A percentile compares a stretch with the other conserved stretches of the same genome.
These are phyloP conservation scores for Thripadectes ignobilis DNA, from an alignment of 2,797 vertebrate species.

Conservation along the genomic window DNA sequence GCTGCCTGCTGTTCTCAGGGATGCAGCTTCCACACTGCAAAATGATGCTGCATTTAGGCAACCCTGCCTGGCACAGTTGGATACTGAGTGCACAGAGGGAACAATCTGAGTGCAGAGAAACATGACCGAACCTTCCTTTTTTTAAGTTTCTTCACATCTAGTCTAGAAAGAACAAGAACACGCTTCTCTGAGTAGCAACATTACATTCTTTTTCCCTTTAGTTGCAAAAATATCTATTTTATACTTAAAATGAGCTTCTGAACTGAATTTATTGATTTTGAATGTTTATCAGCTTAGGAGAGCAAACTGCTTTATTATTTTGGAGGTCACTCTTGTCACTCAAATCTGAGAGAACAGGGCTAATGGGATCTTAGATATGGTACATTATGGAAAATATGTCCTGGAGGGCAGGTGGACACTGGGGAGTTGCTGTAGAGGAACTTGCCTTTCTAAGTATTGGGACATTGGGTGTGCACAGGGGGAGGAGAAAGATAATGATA, in stretches of 20 bases:
- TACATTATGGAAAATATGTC: neutral
- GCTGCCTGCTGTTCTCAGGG: neutral
- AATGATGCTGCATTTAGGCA: neutral
- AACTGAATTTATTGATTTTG: neutral
- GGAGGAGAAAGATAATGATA: neutral
- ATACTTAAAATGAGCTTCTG: neutral
- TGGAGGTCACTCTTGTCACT: neutral
- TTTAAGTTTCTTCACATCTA: neutral
- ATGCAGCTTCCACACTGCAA: neutral
- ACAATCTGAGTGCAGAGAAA: neutral
- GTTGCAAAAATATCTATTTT: neutral
- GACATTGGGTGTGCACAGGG: fast-evolving
- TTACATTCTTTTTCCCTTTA: neutral
- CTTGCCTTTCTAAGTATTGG: neutral
- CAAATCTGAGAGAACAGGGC: neutral
- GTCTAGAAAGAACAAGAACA: neutral
- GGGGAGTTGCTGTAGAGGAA: neutral
- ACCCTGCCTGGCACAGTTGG: neutral
- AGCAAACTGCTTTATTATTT: neutral
- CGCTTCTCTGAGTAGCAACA: neutral
- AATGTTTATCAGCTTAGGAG: neutral
- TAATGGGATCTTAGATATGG: neutral
- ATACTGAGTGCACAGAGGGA: neutral
- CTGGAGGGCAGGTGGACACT: neutral
- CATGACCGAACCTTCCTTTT: neutral